Evolutionary conservation across 2,888 invertebrate genomes (phyloP), one percentile per base, ranked within the genome.

Genomic region (Drosophila phalerata): DNA sequence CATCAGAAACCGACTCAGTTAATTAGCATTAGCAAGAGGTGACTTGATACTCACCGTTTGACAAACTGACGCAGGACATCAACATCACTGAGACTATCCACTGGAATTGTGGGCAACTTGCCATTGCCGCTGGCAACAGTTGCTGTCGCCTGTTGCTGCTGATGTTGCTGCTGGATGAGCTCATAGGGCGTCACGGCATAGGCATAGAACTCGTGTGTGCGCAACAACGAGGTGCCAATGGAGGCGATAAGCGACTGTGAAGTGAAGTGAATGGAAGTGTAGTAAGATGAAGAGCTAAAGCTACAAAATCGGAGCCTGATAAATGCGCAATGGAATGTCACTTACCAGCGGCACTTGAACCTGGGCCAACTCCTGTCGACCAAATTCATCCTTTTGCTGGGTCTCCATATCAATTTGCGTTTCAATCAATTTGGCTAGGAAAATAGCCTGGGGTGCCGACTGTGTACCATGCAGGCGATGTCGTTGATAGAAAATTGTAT

Each of bases 1-100:
- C 13, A 25, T n/a, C 28, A 1, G 22, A 43, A 22, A 8, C 9
- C 22, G 25, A 25, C 22, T 10, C 22, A 53, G 56, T 47, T 67
- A 62, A 62, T 67, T 49, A 45, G 40, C 56, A 6, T 48, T 45
- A 11, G 22, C 13, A 6, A 11, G 8, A 32, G n/a, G 19, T 5
- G 13, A 28, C 10, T 30, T 22, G 5, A 49, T 38, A 81, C 89
- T 82, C 75, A 93, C 97, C 97, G 94, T 91, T 95, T 96, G 67
- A 98, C 94, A 89, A 97, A 98, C 77, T 98, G 96, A 87, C 96
- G 96, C 58, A 98, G 93, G 0, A 98, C 95, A 85, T 98, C 97
- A 61, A 91, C 91, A 90, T 93, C 93, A 79, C 92, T 92, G 38
- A 93, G 90, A 71, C 91, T 91, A 65, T 93, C 93, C 78, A 93